Base-by-base conservation (phyloP, 2,113 vertebrate species). In the Melanerpes aurifrons region DNA sequence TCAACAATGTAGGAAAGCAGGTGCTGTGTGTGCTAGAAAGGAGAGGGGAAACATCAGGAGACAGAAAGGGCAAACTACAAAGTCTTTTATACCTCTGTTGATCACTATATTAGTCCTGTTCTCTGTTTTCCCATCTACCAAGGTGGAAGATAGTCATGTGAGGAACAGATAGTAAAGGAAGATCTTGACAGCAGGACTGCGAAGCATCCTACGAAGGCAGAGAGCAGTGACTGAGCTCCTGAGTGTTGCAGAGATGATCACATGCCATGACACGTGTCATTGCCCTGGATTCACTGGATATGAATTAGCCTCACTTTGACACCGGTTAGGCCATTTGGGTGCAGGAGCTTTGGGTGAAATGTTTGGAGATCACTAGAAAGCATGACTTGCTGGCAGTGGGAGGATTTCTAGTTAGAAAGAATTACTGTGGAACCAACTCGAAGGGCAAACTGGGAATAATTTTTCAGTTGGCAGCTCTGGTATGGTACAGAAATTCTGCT, bases 301-400 rank as follows among this genome's bases (percentile, higher is more conserved):
- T 66, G 31, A 64, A 70, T 37, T 69, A 57, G 4, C 40, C 59
- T 75, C 59, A 16, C 11, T 70, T 87, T 89, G 43, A 68, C 58
- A 17, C 15, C 31, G 22, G 9, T 68, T 76, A 45, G 26, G 14
- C 29, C 29, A 53, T 18, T 35, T 8, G 25, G 29, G 43, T 85
- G 32, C 64, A 71, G 43, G 31, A 89, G 43, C 28, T 91, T 48
- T 25, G 59, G 17, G 37, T 53, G 37, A 32, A 64, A 53, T 48
- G 26, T 24, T 22, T 79, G 40, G 45, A 61, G 48, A 47, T 63
- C 7, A 5, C 14, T 21, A 37, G 3, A 18, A 43, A 64, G 43
- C 3, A 15, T 21, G 32, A 92, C 21, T 50, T 56, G n/a, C 24
- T 76, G 53, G 28, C 47, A 87, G 35, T 0, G 0, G 29, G 16